Evolutionary conservation across 2,888 invertebrate species (phyloP), one percentile per base, ranked within the genome.

Genomic region (Buathra laborator): DNA sequence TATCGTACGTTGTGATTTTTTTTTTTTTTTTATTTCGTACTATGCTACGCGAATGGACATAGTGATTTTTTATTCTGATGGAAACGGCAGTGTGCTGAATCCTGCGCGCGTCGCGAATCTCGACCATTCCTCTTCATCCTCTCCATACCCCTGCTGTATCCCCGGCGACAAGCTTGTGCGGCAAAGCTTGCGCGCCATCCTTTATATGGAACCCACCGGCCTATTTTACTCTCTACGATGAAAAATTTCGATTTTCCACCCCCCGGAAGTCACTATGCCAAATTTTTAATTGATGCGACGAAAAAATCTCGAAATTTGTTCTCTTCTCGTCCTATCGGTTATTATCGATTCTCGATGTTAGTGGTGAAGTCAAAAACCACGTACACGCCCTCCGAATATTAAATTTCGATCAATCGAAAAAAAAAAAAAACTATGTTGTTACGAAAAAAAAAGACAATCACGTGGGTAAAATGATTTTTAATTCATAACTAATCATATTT

Each of bases 51-150:
- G 66, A 43, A 9, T 19, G 51, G 37, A 67, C 32, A 24, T 81
- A 68, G 81, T 84, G 81, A 81, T 81, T 81, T 84, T 81, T 74
- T 77, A 46, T 53, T 29, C 68, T 64, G 53, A 24, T 72, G 68
- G 72, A 81, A 84, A 77, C 19, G 29, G 74, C 62, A 14, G 81
- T 51, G 76, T 70, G 80, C 81, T n/a, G 43, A 62, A 71, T 80
- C 59, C 66, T 81, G 84, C 81, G 84, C 84, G 81, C 59, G 59
- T 16, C 71, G 46, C 48, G 46, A 77, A 77, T 77, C 72, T 43
- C 56, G 56, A 59, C 53, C 16, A 16, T 72, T 64, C 37, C 76
- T 53, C 72, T 62, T 59, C 68, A 64, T 64, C 59, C 67, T 81
- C 81, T 67, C 68, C 59, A 70, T 16, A n/a, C 16, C 19, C 59